These are phyloP conservation scores for Lepisosteus oculatus DNA, from an alignment of 2,113 vertebrate species.

Conservation along the genomic window DNA sequence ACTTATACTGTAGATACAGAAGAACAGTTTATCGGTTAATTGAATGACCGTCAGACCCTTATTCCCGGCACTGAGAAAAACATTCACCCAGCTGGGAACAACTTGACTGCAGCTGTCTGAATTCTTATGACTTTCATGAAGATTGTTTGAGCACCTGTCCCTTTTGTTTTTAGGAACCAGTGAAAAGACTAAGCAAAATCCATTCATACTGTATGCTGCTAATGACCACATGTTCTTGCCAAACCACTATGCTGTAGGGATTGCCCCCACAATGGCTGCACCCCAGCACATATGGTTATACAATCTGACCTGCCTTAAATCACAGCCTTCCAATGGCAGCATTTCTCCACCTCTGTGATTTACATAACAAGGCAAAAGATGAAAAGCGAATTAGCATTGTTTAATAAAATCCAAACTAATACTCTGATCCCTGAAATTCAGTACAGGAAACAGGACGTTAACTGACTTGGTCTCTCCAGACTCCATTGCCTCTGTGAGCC, in stretches of 20 bases:
- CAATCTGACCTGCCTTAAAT: conserved; percentile 24
- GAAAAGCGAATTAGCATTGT: conserved; percentile 20
- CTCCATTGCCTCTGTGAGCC: too few species aligned
- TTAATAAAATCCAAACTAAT: conserved; percentile 38
- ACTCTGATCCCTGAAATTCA: conserved; percentile 23
- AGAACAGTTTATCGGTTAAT: too few species aligned
- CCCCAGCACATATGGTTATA: not conserved
- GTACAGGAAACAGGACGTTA: not conserved
- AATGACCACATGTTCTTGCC: conserved; percentile 4
- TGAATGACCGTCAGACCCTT: too few species aligned
- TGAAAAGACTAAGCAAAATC: not conserved
- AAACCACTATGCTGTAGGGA: not conserved
- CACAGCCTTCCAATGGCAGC: conserved; percentile 25
- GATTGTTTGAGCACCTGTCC: too few species aligned
- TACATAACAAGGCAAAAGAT: conserved; percentile 16
- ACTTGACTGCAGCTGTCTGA: too few species aligned
- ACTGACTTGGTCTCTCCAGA: too few species aligned
- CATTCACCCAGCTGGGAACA: too few species aligned
- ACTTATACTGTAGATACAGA: too few species aligned
- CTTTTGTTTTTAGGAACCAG: not conserved
- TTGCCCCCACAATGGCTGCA: conserved; percentile 6
- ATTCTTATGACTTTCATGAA: too few species aligned
- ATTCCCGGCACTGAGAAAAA: too few species aligned
- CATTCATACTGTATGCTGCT: conserved; percentile 15
- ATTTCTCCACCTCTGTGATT: conserved; percentile 23